Evolutionary conservation across 2,113 vertebrate genomes (phyloP).

Genomic region (Lonchura striata): DNA sequence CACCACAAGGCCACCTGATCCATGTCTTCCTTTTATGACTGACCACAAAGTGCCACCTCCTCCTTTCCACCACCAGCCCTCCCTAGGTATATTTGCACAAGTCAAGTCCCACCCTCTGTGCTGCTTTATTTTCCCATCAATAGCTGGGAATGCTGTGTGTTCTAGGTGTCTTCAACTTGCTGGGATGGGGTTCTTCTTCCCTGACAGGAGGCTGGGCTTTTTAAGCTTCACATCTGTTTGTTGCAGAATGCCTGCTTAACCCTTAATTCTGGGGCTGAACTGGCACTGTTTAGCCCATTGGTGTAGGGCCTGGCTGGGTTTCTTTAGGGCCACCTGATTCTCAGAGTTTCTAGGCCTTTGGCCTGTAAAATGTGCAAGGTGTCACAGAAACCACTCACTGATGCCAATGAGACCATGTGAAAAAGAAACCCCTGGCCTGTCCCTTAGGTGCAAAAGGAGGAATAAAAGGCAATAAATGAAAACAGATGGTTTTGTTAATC

Average conservation of each 20-base stretch:
- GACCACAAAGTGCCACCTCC: background rate
- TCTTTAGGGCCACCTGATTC: background rate
- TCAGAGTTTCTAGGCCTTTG: background rate
- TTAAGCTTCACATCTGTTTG: background rate
- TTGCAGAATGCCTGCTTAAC: background rate
- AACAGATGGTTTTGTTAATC: background rate
- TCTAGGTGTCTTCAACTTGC: background rate
- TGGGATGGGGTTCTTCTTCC: fast-evolving
- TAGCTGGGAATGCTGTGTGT: background rate
- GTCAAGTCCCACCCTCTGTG: background rate
- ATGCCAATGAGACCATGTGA: fast-evolving
- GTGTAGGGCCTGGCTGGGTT: background rate
- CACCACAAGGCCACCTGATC: background rate
- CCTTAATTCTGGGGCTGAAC: background rate
- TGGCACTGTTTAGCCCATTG: fast-evolving
- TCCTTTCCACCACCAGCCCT: background rate
- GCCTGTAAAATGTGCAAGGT: background rate
- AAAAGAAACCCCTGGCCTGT: background rate
- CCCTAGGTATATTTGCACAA: conserved; percentile 36
- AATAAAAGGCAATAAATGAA: background rate
- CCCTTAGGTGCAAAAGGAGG: background rate
- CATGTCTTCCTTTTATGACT: background rate
- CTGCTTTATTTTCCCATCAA: background rate
- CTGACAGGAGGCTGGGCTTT: background rate
- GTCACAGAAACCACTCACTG: background rate